Evolutionary conservation across 2,888 invertebrate species (phyloP), one percentile per base, ranked within the genome.

Genomic region (Odiellus spinosus): DNA sequence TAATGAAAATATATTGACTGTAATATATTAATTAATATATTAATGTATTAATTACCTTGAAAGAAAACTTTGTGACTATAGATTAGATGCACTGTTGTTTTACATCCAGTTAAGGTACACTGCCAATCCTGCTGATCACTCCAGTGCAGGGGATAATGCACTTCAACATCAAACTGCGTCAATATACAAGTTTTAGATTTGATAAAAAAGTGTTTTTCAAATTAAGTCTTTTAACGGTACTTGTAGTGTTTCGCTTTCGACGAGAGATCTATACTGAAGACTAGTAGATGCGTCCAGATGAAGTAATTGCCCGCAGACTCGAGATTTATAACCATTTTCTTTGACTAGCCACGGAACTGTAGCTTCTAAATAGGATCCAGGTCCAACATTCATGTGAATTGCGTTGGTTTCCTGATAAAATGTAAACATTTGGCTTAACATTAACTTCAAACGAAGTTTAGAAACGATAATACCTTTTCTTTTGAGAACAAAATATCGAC

Each of bases 101-200:
- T 95, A 65, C 91, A 90, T 0, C 90, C 90, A 0, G 88, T 91
- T 54, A 95, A 70, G 60, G 82, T 81, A 44, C 90, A 72, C 52
- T 78, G 78, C 96, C 96, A 98, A 58, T 85, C 79, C 65, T 98
- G 96, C 57, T 88, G 86, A 56, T 86, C 88, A 66, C 96, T 98
- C 93, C 95, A 98, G 48, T 80, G 76, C 38, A 82, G 72, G 0
- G 96, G 96, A 67, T 91, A 98, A 60, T 84, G 81, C 58, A 82
- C 82, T 60, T 77, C 76, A 2, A 93, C 74, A 48, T 81, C 81
- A 67, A 95, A 91, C 68, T 67, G 48, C 32, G 54, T 56, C 40
- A 36, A 40, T 34, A 43, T 38, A 46, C 20, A 35, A n/a, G 3
- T 35, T 14, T 35, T 35, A 35, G 1, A n/a, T 35, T n/a, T 35